Base-by-base conservation (phyloP, 2,888 invertebrate genomes). In the Lymantria monacha region DNA sequence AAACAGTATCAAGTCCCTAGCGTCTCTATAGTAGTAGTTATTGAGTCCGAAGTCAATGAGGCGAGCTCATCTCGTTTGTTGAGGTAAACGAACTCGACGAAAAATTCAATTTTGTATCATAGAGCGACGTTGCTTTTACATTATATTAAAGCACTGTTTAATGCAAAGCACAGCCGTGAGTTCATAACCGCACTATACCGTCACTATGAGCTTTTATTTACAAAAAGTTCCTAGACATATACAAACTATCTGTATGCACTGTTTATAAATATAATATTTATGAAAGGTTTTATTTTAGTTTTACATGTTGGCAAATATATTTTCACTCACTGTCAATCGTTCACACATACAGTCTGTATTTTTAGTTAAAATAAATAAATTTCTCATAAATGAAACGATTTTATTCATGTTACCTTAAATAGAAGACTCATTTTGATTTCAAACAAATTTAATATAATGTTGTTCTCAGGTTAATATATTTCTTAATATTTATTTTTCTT, bases 101-200 rank as follows among this genome's bases (percentile, higher is more conserved):
- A 60, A 61, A 67, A 72, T 72, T 72, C 66, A 66, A 72, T 72
- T 72, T 67, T 51, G 51, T 55, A 44, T 62, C 64, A 69, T 63
- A 48, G 42, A 54, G 53, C 56, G 63, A 55, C 55, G 57, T 50
- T 55, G 49, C 51, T 62, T 69, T 62, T 47, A 54, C 55, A 61
- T 61, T 67, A 61, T 63, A 64, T 61, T 63, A 51, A 60, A 57
- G 46, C 52, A 55, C 57, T 61, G 55, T 54, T 66, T 61, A 61
- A 59, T 63, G 59, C 54, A 59, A 55, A 57, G 49, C 54, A 55
- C 50, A 55, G 36, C 46, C 41, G 48, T 15, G 49, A n/a, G 45
- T 58, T 59, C 59, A 59, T 61, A 61, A 46, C 46, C 41, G 33
- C 33, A 33, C 10, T 9, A 8, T 10, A 33, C 33, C 9, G 33